Base-by-base conservation (phyloP, 2,888 invertebrate species). In the Acleris literana region DNA sequence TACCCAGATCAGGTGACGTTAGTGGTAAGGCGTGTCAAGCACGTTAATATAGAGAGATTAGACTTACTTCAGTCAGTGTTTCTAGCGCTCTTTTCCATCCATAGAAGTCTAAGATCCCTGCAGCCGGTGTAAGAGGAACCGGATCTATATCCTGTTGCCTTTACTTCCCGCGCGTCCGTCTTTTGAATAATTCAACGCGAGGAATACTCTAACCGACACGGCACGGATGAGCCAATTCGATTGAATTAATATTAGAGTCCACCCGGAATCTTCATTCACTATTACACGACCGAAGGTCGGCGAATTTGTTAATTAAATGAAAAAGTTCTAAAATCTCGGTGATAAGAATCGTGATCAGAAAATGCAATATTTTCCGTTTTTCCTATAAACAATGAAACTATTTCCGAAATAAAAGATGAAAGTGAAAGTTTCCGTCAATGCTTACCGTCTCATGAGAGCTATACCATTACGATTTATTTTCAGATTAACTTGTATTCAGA, bases 131-230 rank as follows among this genome's bases (percentile, higher is more conserved):
- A 71, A 72, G 79, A 80, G 83, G 82, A 83, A 90, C 89, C 90
- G 90, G 90, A 90, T 88, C 84, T 87, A 75, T 88, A 85, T 90
- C 90, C 90, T 85, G 88, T 79, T 78, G 72, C 73, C 69, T 74
- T 72, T 74, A 80, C 80, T 81, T 83, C 83, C 85, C 80, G 76
- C 76, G 71, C 72, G 75, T 68, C 69, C 73, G 72, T 69, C 72
- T 63, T n/a, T 63, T 88, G 85, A 85, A 90, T 90, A 77, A 90
- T 90, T 85, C 85, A 88, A 39, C 54, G 29, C 81, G 67, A 48
- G 69, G 77, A 78, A 78, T 77, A 79, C 79, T 75, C 58, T 39
- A n/a, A 17, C 54, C 51, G 49, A 48, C 49, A 22, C 53, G 33
- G 52, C 52, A 29, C 63, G 63, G 46, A 64, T 57, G 63, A 57